Base-by-base conservation (phyloP, 2,888 invertebrate species). In the Ligdia adustata region DNA sequence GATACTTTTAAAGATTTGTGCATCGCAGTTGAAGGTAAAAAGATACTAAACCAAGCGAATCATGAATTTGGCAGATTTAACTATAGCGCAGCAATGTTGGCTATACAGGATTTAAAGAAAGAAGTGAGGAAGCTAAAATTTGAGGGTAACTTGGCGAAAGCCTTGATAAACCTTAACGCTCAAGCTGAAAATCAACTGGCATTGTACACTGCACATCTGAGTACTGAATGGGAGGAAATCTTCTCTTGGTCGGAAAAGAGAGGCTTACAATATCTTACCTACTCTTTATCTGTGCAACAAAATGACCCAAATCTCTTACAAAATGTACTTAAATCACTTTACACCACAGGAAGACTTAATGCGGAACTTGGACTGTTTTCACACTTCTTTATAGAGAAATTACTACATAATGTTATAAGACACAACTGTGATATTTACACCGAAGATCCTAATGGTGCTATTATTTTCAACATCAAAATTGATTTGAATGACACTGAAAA, bases 341-440 rank as follows among this genome's bases (percentile, higher is more conserved):
- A 83, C 60, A 62, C 61, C 4, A 82, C 86, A 0, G 77, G 87
- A 5, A 76, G 83, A 41, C 66, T 91, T 40, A 82, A 86, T 58
- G 80, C 84, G 1, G 90, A 90, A 55, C 72, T 91, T 1, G 76
- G 79, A 1, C 39, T 75, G 3, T 90, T 91, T 60, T 85, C 88
- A n/a, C 72, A 85, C 53, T 90, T 90, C 56, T 88, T 91, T 44
- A 73, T 87, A 18, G 71, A 87, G 9, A 71, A 82, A 41, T 46
- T 91, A 9, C 63, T 90, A 2, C 82, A 84, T 31, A 82, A 83
- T 59, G 70, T 91, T 0, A 82, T 89, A n/a, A 71, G 73, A 38
- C 68, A 89, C 41, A 85, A 85, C 46, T 90, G 91, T 71, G 77
- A 84, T 33, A 89, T 91, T 52, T 87, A 75, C 26, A 85, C 80